Evolutionary conservation across 2,113 vertebrate species (phyloP), one percentile per base, ranked within the genome.

Genomic region (Pluvianellus socialis): DNA sequence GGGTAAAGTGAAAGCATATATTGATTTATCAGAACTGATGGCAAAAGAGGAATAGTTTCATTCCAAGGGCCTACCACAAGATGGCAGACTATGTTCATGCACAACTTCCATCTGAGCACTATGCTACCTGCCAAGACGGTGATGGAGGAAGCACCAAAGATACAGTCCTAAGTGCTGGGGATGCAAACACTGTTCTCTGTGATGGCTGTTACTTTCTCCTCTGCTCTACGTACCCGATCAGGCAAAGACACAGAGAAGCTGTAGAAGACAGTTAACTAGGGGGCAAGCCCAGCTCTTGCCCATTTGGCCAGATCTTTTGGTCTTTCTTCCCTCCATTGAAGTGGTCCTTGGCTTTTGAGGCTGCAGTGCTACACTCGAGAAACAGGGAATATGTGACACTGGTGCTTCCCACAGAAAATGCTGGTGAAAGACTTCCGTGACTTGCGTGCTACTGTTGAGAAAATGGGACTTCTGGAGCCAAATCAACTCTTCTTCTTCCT

Each of bases 371-470:
- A 26, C 15, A 3, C 18, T 30, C 24, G 6, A 13, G 44, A 62
- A 52, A 14, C 44, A 68, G 18, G 16, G 49, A 42, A 14, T 3
- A 1, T 33, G 4, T 80, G 63, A 74, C 45, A 3, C 32, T 74
- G 63, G 6, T 88, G 86, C 52, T 80, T 86, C 33, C 86, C 62
- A 26, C 94, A 99, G 98, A 95, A 97, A 90, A 92, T 70, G 61
- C 79, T 98, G 72, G 92, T 96, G 8, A 16, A 97, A 33, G 98
- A 98, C 11, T 99, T 99, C 91, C 88, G 97, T 10, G 95, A 97
- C 22, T 24, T 99, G 63, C 97, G 96, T 1, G 82, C 96, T 18
- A 56, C 91, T 0, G 97, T 98, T 6, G 98, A 98, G 92, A 97
- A 28, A 47, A 97, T 95, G 96, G 98, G 98, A 44, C 98, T 99